Base-by-base conservation (phyloP, 2,797 vertebrate species). In the Melanotaenia trifasciata region DNA sequence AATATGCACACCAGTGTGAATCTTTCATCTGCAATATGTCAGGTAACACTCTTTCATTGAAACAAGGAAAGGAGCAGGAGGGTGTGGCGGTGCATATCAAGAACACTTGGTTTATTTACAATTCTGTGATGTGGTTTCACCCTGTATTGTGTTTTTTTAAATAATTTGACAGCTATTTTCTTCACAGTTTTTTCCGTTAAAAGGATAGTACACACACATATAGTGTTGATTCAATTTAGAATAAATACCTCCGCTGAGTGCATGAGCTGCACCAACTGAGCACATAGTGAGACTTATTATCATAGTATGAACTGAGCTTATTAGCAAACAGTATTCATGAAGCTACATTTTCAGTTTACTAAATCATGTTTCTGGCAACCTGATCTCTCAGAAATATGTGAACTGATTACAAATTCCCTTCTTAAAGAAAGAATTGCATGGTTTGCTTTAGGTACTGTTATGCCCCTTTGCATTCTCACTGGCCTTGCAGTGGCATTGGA, bases 11-110 rank as follows among this genome's bases (percentile, higher is more conserved):
- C 65, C n/a, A 64, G 66, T 69, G 81, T 68, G 72, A 79, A 89
- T 88, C 86, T 88, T 85, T 91, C 84, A 87, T 87, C 84, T 87
- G 77, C 66, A 79, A 88, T 86, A 83, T 88, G 89, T 88, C 88
- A 83, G 56, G 58, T 62, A 84, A 83, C 82, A 71, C 79, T 88
- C 80, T 88, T 82, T 88, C 83, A 89, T 88, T 88, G 85, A 79
- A 84, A 77, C 74, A 77, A 74, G 74, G 74, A 79, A 81, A 80
- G 81, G n/a, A 80, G 72, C 75, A 78, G 61, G 47, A 47, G 45
- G 74, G 66, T 38, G 47, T 61, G 73, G 70, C 61, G 33, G 13
- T 8, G 38, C 43, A 70, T 33, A 32, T 70, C 74, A 76, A 64
- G 32, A 61, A 68, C 51, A 54, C 51, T 87, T 51, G 60, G 43